A percentile compares a stretch with the other conserved stretches of the same genome.
These are phyloP conservation scores for Sphinx pinastri DNA, from an alignment of 2,888 invertebrate genomes.

Conservation along the genomic window DNA sequence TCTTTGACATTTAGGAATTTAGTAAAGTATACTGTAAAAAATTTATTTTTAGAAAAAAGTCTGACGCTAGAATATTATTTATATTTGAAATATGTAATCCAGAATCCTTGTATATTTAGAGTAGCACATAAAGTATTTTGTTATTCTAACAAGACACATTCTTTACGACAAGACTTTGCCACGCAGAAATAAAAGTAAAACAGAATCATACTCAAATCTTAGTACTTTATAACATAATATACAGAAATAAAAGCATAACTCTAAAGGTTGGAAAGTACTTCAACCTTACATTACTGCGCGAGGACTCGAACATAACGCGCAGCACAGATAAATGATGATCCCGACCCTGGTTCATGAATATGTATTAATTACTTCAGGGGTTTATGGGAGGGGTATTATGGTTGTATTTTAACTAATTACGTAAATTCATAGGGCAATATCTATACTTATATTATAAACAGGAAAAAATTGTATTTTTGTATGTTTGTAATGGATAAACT, in stretches of 20 bases:
- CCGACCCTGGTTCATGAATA: not conserved
- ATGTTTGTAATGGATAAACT: no score
- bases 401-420: not conserved
- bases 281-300: not conserved
- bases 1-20: no score
- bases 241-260: not conserved
- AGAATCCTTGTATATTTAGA: not conserved
- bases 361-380: constrained; percentile 8
- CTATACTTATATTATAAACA: no score
- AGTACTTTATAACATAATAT: not conserved
- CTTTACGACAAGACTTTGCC: not conserved
- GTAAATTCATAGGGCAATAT: not conserved
- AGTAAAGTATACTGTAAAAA: no score
- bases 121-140: not conserved
- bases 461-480: no score
- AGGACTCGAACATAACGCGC: not conserved
- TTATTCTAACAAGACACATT: not conserved
- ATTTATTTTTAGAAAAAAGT: no score
- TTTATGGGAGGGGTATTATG: not conserved
- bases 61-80: not conserved
- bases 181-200: not conserved
- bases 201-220: constrained; percentile 13
- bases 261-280: not conserved
- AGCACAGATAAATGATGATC: constrained; percentile 9
- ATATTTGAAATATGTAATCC: not conserved